These are phyloP conservation scores for Psilanteris sp. DNA, from an alignment of 1,140 invertebrate species.

Conservation along the genomic window DNA sequence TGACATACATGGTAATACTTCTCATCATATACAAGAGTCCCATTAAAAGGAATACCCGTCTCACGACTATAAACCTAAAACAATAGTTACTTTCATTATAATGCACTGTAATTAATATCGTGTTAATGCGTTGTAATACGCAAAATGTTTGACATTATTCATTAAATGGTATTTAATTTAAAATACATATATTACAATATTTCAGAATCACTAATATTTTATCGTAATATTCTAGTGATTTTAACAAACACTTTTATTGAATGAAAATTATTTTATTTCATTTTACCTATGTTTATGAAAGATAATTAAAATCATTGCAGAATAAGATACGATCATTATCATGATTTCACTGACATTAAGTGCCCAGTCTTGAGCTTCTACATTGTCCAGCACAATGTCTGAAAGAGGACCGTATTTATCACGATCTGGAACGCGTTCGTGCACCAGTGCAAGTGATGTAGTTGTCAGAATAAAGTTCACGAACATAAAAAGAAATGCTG, in stretches of 20 bases:
- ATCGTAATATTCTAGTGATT: no score
- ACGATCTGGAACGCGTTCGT: constrained; percentile 90
- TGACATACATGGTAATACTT: constrained; percentile 93
- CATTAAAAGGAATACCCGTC: constrained; percentile 90
- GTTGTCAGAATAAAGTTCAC: constrained; percentile 84
- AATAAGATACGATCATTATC: constrained; percentile 88
- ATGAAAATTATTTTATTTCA: no score
- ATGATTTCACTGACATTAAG: constrained; percentile 91
- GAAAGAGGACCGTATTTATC: constrained; percentile 86
- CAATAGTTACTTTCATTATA: no score
- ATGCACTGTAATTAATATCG: no score
- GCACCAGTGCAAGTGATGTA: constrained; percentile 88
- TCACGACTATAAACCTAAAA: constrained; percentile 89
- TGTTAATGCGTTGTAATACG: no score
- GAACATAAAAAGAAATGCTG: constrained; percentile 83
- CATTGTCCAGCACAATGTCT: constrained; percentile 89
- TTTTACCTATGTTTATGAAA: constrained; percentile 91
- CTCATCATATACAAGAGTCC: constrained; percentile 92
- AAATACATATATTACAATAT: not conserved
- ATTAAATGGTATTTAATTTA: not conserved
- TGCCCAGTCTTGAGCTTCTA: constrained; percentile 87
- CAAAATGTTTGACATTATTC: no score
- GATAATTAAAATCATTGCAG: constrained; percentile 86
- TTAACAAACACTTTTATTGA: no score
- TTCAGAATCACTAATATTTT: no score